Evolutionary conservation across 2,888 invertebrate genomes (phyloP), one percentile per base, ranked within the genome.

Genomic region (Boloria euphrosyne): DNA sequence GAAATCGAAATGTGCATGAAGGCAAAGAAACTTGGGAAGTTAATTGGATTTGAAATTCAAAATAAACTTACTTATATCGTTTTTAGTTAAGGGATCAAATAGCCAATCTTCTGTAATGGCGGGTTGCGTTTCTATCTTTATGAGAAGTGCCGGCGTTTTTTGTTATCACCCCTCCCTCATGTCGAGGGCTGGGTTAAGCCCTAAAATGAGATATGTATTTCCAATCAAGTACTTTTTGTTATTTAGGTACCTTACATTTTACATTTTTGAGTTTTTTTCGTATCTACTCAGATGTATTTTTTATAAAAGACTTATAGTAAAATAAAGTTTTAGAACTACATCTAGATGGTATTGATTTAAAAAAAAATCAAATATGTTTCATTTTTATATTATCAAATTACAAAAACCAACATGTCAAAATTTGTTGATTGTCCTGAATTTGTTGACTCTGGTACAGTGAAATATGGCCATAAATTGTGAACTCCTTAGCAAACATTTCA

Each of bases 71-170:
- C 73, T 70, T 66, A 44, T 55, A 54, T 57, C 47, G 58, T 70
- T 70, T 70, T 68, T 66, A 44, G 78, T 77, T 75, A 78, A 80
- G 83, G 85, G 81, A 81, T 82, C 80, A 81, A 75, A 80, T 81
- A 82, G 81, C 84, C 89, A 90, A 90, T 90, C 90, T 89, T 85
- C 85, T 86, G 81, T 89, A 90, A 90, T 90, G 88, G 87, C 83
- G 84, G 89, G 85, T 83, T 90, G 84, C 84, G 83, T 89, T 87
- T 83, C 82, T 87, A 87, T 85, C 87, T 88, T 89, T 90, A 89
- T 86, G 78, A 74, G 78, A 83, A 80, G 80, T 78, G 89, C 89
- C 90, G 89, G 84, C 87, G 72, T 89, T 90, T 91, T 89, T 91
- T 90, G 86, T 83, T 82, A 78, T 71, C 73, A 72, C 75, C 73